A percentile compares a stretch with the other conserved stretches of the same genome.
phyloP scores from a whole-genome alignment of 2,888 invertebrate species.

The Phyto melanocephala region DNA sequence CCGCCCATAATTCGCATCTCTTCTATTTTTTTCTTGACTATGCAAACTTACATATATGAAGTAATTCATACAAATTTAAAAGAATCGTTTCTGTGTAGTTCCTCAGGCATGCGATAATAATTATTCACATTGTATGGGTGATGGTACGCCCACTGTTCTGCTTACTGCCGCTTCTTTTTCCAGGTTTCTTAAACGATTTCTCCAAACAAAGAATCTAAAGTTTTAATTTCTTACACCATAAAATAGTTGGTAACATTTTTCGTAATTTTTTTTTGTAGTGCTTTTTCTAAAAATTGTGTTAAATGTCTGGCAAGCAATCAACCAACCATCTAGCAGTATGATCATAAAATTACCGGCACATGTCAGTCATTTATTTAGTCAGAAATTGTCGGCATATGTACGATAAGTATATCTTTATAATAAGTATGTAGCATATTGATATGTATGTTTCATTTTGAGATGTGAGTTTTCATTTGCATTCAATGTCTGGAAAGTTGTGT shows the following conservation, averaged over 20 bases:
- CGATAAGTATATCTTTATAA: neutral
- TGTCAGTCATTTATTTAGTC: constrained; percentile 59
- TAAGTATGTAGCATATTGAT: neutral
- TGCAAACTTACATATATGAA: too few species aligned
- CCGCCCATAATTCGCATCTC: too few species aligned
- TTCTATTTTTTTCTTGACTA: too few species aligned
- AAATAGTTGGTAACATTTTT: constrained; percentile 1
- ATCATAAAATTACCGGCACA: constrained; percentile 57
- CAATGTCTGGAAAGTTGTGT: constrained; percentile 22
- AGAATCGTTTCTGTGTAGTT: too few species aligned
- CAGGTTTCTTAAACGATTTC: too few species aligned
- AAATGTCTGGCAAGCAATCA: constrained; percentile 35
- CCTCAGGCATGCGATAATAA: too few species aligned
- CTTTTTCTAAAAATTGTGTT: constrained; percentile 18
- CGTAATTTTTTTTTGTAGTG: neutral
- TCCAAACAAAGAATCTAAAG: too few species aligned
- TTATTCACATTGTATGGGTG: too few species aligned
- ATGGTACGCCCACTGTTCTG: too few species aligned
- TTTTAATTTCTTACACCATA: too few species aligned
- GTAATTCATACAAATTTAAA: too few species aligned
- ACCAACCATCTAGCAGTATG: constrained; percentile 23
- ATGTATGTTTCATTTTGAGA: neutral
- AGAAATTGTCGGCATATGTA: constrained; percentile 43
- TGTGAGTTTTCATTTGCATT: neutral
- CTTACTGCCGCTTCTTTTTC: too few species aligned